A percentile compares a stretch with the other conserved stretches of the same genome.
These are phyloP conservation scores for Dascyllus trimaculatus DNA, from an alignment of 2,113 vertebrate species.

Conservation along the genomic window DNA sequence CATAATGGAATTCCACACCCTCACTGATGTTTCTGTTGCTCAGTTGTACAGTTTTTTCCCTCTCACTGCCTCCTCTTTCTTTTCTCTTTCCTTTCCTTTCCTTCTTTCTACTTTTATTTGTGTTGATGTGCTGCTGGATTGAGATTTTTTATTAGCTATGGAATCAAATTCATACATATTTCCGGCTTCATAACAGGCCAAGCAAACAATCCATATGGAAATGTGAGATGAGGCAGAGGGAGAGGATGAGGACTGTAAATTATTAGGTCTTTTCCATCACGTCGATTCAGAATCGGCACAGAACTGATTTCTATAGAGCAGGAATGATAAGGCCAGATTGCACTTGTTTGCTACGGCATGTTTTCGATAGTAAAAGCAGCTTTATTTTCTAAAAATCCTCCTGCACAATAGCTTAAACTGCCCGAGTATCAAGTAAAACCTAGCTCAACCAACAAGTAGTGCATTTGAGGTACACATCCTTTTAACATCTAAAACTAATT, in stretches of 20 bases:
- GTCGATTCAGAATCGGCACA: constrained; percentile 15
- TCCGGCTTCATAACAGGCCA: constrained; percentile 40
- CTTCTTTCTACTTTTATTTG: not conserved
- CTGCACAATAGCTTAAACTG: not conserved
- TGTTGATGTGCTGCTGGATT: constrained; percentile 20
- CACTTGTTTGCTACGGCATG: not conserved
- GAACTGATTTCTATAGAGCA: constrained; percentile 27
- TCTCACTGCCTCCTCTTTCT: not conserved
- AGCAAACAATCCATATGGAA: constrained; percentile 38
- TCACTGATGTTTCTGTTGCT: constrained; percentile 30
- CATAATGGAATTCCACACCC: constrained; percentile 46
- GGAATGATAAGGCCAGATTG: constrained; percentile 20
- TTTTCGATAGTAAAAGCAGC: constrained; percentile 31
- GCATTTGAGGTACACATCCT: not conserved
- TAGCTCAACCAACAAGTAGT: not conserved
- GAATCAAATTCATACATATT: constrained; percentile 60
- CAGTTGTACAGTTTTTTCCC: not conserved
- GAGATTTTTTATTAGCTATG: constrained; percentile 50
- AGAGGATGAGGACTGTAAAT: constrained; percentile 38
- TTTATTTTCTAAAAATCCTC: constrained; percentile 1
- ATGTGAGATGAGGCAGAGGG: constrained; percentile 21
- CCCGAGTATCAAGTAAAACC: not conserved
- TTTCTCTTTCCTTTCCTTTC: not conserved
- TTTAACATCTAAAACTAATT: not conserved
- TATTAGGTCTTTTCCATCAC: constrained; percentile 47